These are phyloP conservation scores for Spisula solida DNA, from an alignment of 2,888 invertebrate genomes.

Conservation along the genomic window DNA sequence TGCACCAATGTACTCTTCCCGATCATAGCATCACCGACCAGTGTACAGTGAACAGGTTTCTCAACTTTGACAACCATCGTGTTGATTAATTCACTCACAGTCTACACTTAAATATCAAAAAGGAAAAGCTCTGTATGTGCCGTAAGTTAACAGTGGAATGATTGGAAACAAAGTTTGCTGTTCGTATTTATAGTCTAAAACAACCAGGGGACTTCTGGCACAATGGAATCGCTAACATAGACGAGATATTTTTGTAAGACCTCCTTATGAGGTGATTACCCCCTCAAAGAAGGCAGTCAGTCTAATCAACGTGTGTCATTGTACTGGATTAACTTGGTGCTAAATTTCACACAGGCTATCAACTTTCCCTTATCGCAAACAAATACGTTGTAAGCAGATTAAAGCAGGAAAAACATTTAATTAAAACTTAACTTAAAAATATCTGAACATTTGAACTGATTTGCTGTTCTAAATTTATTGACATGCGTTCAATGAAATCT, in stretches of 20 bases:
- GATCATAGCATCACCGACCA: conserved; percentile 81
- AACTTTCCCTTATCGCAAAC: neutral
- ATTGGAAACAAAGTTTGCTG: neutral
- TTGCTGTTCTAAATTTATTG: neutral
- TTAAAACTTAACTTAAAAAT: neutral
- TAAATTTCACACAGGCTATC: conserved; percentile 10
- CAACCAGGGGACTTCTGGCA: conserved; percentile 12
- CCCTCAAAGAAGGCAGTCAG: conserved; percentile 40
- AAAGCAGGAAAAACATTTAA: neutral
- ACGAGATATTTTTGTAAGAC: conserved; percentile 33
- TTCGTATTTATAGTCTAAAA: conserved; percentile 47
- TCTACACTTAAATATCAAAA: neutral
- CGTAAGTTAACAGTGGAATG: neutral
- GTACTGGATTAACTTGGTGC: conserved; percentile 33
- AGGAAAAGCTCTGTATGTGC: neutral
- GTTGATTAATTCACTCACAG: neutral
- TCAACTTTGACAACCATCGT: conserved; percentile 68
- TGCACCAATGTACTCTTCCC: conserved; percentile 80
- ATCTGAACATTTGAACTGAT: neutral
- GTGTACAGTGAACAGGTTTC: conserved; percentile 76
- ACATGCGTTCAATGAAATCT: neutral
- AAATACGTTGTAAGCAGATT: neutral
- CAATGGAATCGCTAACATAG: conserved; percentile 49
- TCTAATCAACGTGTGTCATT: conserved; percentile 35
- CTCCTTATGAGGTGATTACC: conserved; percentile 44